Base-by-base conservation (phyloP, 92 coral and sea anemone species). In the Desmophyllum pertusum region DNA sequence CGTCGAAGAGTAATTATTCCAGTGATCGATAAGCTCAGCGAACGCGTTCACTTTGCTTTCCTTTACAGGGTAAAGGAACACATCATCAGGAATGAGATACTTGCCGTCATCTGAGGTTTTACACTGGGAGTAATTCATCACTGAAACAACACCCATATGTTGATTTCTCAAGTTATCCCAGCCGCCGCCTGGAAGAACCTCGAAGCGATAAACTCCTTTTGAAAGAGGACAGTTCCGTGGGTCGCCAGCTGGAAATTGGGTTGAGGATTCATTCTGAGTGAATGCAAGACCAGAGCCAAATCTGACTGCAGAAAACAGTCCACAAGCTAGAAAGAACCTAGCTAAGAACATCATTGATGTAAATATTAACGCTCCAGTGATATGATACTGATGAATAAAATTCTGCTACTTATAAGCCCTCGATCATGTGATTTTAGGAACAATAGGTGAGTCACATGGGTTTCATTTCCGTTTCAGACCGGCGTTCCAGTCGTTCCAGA, bases 141-240 rank as follows among this genome's bases (percentile, higher is more conserved):
- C 63, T 1, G 93, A 76, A 64, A 95, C 98, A 76, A 81, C 87
- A 10, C 98, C 98, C 93, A 93, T 93, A 76, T 90, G 84, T 7
- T 85, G 70, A 70, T 95, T 95, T 65, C 97, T 72, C 10, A 95
- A 81, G 68, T 93, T 93, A 41, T 95, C 98, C 98, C 98, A 95
- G 37, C 97, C 97, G 3, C 89, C 77, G 17, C 96, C 98, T 1
- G 98, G 98, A 13, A 95, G 92, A 76, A 91, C 96, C 66, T 95
- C 98, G 46, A 95, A 73, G 18, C 98, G 96, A 42, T 78, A 77
- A 73, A 90, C 61, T 38, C 76, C 82, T 31, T 74, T 74, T 9
- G 82, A 29, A 14, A 85, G 86, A 10, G 89, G 86, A 68, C 98
- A 95, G 65, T 80, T 81, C 46, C 93, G 62, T 30, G 87, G 92